Evolutionary conservation across 1,140 invertebrate species (phyloP).

Genomic region (Aphaenogaster floridana): DNA sequence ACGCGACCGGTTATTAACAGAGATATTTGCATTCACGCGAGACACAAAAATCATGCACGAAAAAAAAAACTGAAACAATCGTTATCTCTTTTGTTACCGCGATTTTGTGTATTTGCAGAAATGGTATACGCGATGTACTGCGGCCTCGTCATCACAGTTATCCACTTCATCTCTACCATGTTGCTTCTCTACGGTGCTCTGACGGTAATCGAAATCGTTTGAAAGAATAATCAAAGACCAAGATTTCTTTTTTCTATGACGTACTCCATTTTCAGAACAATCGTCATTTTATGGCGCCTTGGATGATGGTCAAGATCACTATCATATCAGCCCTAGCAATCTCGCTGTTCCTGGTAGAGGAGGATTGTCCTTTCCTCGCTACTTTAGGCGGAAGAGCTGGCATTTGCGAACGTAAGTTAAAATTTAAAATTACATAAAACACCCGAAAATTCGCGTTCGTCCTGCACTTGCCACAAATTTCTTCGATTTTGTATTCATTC

Average conservation of each 20-base stretch:
- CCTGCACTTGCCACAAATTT: neutral
- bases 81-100: neutral
- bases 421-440: conserved; percentile 3
- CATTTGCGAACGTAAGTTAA: conserved; percentile 82
- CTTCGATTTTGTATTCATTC: neutral
- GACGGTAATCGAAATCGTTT: conserved; percentile 81
- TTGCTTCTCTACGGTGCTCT: conserved; percentile 86
- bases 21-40: conserved; percentile 13
- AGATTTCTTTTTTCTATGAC: conserved; percentile 8
- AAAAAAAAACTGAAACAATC: conserved; percentile 4
- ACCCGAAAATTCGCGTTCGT: neutral
- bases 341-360: conserved; percentile 82
- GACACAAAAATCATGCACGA: neutral
- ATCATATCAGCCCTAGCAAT: conserved; percentile 82
- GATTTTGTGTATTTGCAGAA: conserved; percentile 78
- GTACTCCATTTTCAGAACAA: conserved; percentile 81
- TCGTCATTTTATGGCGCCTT: conserved; percentile 85
- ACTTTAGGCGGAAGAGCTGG: conserved; percentile 81
- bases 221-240: conserved; percentile 4
- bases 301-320: conserved; percentile 86
- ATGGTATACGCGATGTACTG: conserved; percentile 85
- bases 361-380: conserved; percentile 82
- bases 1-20: conserved; percentile 81
- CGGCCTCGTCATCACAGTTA: conserved; percentile 84
- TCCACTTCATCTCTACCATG: conserved; percentile 85